phyloP scores from a whole-genome alignment of 2,113 vertebrate species.

The Pelvicachromis taeniatus region DNA sequence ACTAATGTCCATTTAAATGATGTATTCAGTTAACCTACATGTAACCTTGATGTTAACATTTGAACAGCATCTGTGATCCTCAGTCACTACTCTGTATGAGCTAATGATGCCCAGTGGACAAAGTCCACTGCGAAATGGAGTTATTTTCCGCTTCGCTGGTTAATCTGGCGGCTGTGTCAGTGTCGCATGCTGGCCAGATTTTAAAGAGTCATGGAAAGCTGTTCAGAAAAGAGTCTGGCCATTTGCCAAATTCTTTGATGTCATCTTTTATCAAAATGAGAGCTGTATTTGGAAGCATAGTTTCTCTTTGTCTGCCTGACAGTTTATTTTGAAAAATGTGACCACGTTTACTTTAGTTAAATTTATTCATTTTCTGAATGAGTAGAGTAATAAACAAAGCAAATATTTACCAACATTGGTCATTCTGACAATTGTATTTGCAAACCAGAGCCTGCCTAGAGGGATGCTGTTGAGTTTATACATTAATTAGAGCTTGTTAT shows the following conservation, averaged over 20 bases:
- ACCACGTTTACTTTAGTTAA: not conserved
- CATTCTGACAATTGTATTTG: not conserved
- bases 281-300: not conserved
- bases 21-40: not conserved
- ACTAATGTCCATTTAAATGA: not conserved
- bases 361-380: not conserved
- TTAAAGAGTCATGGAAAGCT: not conserved
- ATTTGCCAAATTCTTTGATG: not conserved
- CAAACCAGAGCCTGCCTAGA: not conserved
- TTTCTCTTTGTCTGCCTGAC: not conserved
- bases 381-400: not conserved
- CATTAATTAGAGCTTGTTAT: not conserved
- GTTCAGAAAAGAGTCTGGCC: not conserved
- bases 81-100: not conserved
- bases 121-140: not conserved
- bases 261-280: not conserved
- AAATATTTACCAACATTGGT: not conserved
- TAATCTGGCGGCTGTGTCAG: not conserved
- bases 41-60: constrained; percentile 9
- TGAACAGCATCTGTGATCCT: not conserved
- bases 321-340: not conserved
- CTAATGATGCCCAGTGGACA: constrained; percentile 23
- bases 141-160: not conserved
- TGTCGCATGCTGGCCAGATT: not conserved
- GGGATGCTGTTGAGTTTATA: not conserved